Percentiles rank a stretch among this genome's conserved stretches.
These are phyloP conservation scores for Sisor rabdophorus DNA, from an alignment of 2,113 vertebrate genomes.

Conservation along the genomic window DNA sequence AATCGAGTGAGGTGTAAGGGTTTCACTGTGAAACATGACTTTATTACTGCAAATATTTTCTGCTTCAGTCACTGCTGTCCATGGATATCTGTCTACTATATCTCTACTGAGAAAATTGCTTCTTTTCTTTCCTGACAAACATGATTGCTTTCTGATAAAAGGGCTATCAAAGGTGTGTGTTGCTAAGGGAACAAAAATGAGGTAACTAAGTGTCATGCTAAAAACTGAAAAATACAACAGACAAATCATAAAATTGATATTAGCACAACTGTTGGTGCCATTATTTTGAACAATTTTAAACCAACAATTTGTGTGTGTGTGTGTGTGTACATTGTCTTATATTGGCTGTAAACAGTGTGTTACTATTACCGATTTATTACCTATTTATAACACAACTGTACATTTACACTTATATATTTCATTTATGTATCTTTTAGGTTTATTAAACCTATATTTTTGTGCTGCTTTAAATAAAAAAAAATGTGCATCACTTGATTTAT, in stretches of 20 bases:
- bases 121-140: conserved; percentile 48
- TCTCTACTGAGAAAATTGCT: conserved; percentile 49
- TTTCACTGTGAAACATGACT: conserved; percentile 41
- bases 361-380: too few species aligned
- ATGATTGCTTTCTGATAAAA: conserved; percentile 44
- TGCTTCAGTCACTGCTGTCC: conserved; percentile 32
- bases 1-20: conserved; percentile 45
- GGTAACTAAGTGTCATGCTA: conserved; percentile 1
- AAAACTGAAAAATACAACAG: conserved; percentile 21
- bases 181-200: conserved; percentile 33
- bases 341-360: too few species aligned
- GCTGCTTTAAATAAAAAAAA: neutral
- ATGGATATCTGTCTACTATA: conserved; percentile 44
- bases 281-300: neutral
- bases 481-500: neutral
- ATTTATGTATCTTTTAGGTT: neutral
- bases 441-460: neutral
- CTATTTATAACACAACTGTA: neutral
- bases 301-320: neutral
- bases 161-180: conserved; percentile 35
- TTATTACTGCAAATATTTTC: conserved; percentile 49
- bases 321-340: neutral
- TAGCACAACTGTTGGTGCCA: conserved; percentile 6
- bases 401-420: neutral
- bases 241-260: conserved; percentile 22